Evolutionary conservation across 2,113 vertebrate species (phyloP).

Genomic region (Toxostoma redivivum): DNA sequence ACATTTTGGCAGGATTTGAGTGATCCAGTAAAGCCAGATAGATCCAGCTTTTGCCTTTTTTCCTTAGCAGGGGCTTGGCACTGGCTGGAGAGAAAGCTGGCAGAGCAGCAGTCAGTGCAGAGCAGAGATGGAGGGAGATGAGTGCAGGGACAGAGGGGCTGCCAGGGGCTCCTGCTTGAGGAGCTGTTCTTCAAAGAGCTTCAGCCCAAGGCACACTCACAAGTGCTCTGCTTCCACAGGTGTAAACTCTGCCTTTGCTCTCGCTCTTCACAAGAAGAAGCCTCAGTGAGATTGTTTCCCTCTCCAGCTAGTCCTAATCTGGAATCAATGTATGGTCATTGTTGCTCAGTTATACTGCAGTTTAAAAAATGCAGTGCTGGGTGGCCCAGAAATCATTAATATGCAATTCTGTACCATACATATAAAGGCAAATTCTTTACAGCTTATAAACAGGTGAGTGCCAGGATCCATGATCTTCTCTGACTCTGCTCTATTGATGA

Average conservation of each 20-base stretch:
- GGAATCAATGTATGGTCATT: background rate
- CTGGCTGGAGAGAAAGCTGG: background rate
- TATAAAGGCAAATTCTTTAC: background rate
- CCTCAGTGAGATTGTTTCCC: background rate
- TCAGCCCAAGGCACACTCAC: background rate
- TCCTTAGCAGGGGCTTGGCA: background rate
- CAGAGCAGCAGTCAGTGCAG: background rate
- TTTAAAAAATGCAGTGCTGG: background rate
- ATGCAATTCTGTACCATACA: background rate
- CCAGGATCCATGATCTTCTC: background rate
- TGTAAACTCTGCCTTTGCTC: background rate
- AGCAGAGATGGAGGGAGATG: background rate
- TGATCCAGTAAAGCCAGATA: background rate
- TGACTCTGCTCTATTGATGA: background rate
- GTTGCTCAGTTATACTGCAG: background rate
- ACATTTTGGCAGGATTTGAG: background rate
- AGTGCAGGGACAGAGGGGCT: background rate
- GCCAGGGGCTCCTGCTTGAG: background rate
- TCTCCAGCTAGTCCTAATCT: background rate
- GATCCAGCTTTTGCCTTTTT: slow-evolving; percentile 8
- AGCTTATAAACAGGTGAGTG: background rate
- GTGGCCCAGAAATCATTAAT: background rate
- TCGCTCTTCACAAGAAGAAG: background rate
- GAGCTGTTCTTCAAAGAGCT: background rate
- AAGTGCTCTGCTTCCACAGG: background rate